Percentiles rank a stretch among this genome's conserved stretches.
These are phyloP conservation scores for Trichogramma pretiosum DNA, from an alignment of 1,140 invertebrate genomes.

Conservation along the genomic window DNA sequence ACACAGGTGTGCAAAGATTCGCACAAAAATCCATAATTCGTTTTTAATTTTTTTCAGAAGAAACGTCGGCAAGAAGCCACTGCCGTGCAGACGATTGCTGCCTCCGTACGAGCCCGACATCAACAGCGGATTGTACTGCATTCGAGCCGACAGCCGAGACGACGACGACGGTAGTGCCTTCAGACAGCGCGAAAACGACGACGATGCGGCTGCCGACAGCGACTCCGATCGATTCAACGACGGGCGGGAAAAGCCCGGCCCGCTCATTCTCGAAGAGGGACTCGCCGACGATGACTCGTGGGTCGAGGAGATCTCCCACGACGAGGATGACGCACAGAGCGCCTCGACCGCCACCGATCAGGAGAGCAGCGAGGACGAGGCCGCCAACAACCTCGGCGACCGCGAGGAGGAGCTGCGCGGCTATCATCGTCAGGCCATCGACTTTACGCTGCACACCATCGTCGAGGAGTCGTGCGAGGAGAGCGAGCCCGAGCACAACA, in stretches of 20 bases:
- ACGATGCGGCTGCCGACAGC: background rate
- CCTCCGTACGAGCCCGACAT: slow-evolving; percentile 29
- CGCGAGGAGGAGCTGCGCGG: slow-evolving; percentile 72
- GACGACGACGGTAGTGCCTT: background rate
- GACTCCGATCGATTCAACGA: background rate
- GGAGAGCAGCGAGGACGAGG: slow-evolving; percentile 51
- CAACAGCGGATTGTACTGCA: slow-evolving; percentile 30
- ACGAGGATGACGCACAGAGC: slow-evolving; percentile 56
- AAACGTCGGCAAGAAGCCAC: slow-evolving; percentile 29
- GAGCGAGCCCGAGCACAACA: slow-evolving; percentile 62
- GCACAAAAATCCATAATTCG: background rate
- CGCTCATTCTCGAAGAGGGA: slow-evolving; percentile 70
- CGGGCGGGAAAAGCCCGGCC: too few species aligned
- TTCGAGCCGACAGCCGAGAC: slow-evolving; percentile 9
- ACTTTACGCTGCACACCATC: slow-evolving; percentile 87
- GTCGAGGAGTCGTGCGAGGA: slow-evolving; percentile 91
- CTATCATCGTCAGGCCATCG: slow-evolving; percentile 70
- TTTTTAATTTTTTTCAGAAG: slow-evolving; percentile 15
- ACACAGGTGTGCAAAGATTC: too few species aligned
- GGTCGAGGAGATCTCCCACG: slow-evolving; percentile 74
- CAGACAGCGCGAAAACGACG: slow-evolving; percentile 16
- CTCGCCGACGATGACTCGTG: slow-evolving; percentile 79
- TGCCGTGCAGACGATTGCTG: slow-evolving; percentile 27
- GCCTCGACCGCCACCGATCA: slow-evolving; percentile 44
- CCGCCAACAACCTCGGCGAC: slow-evolving; percentile 44